Conservation (phyloP, 37 sponge, comb jelly and placozoan genomes). For the Beroe forskalii region DNA sequence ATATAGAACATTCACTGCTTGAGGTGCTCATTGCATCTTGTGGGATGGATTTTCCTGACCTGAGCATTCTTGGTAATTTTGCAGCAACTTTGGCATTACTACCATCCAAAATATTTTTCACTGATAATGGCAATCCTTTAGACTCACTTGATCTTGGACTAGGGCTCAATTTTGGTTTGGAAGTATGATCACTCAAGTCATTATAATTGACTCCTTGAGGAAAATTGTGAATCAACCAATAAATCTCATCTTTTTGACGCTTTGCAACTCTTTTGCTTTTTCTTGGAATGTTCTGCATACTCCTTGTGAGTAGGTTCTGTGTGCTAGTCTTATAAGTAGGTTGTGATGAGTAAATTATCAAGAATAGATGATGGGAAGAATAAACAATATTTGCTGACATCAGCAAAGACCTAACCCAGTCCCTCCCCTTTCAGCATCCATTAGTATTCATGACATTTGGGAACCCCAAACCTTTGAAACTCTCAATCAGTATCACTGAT, state of each 20-base stretch:
- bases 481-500: too few relatives aligned
- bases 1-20: background rate
- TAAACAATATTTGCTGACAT: too few relatives aligned
- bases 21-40: background rate
- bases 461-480: too few relatives aligned
- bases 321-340: too few relatives aligned
- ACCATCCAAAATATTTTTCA: background rate
- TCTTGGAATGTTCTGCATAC: too few relatives aligned
- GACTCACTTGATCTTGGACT: background rate
- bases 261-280: conserved; percentile 63
- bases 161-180: background rate
- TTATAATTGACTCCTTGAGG: conserved; percentile 18
- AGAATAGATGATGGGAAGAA: too few relatives aligned
- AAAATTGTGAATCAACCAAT: conserved; percentile 56
- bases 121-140: background rate
- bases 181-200: conserved; percentile 19
- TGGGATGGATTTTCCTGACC: conserved; percentile 21
- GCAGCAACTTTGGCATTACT: conserved; percentile 21
- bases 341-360: too few relatives aligned
- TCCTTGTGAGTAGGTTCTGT: too few relatives aligned
- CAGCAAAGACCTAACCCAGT: too few relatives aligned
- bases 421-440: too few relatives aligned
- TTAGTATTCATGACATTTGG: too few relatives aligned
- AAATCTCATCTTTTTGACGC: conserved; percentile 39
- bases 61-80: conserved; percentile 6